Evolutionary conservation across 1,140 invertebrate genomes (phyloP).

Genomic region (Bursaphelenchus mucronatus): DNA sequence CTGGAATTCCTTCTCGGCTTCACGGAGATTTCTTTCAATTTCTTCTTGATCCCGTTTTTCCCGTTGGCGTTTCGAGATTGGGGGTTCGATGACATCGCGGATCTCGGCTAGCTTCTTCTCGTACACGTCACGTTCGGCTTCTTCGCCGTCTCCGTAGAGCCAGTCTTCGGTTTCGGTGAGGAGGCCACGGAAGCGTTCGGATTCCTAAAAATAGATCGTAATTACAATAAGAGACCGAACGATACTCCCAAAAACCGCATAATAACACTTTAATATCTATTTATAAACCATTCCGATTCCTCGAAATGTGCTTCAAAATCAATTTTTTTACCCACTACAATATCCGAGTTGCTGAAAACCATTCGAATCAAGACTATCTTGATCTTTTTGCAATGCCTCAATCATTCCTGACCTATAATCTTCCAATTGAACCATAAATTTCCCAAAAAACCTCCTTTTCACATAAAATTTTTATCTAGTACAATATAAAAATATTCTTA

Average conservation of each 20-base stretch:
- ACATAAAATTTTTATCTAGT: no score
- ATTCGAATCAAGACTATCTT: no score
- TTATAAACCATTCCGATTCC: no score
- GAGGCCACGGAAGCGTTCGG: constrained; percentile 68
- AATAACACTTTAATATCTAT: background rate
- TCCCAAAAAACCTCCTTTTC: no score
- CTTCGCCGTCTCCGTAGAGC: constrained; percentile 84
- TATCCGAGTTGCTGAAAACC: no score
- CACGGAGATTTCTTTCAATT: constrained; percentile 9
- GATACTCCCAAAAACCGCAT: constrained; percentile 12
- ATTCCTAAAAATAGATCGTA: constrained; percentile 58
- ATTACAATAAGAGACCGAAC: constrained; percentile 7
- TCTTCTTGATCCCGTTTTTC: constrained; percentile 16
- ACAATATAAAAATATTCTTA: no score
- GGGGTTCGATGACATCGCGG: constrained; percentile 61
- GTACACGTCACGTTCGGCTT: constrained; percentile 79
- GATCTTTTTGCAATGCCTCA: no score
- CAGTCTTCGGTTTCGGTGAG: constrained; percentile 85
- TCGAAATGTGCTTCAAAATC: no score
- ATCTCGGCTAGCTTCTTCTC: constrained; percentile 68
- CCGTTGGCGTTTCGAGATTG: constrained; percentile 29
- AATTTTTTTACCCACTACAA: no score
- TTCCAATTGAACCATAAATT: no score
- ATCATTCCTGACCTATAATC: no score
- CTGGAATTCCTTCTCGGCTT: no score